These are phyloP conservation scores for Crambe crambe DNA, from an alignment of 37 sponge, comb jelly and placozoan genomes.

Conservation along the genomic window DNA sequence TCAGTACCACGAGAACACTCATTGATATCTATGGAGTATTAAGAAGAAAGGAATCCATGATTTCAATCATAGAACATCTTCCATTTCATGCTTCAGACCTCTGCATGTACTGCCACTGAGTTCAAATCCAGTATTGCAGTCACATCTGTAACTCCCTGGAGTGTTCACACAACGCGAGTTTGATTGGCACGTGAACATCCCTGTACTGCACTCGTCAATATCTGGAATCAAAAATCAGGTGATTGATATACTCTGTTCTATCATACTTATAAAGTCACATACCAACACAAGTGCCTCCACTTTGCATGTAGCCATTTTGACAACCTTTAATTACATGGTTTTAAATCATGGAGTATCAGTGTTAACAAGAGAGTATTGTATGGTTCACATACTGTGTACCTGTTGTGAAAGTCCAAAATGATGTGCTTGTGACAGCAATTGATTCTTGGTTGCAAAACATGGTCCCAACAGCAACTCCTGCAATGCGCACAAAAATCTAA, in stretches of 20 bases:
- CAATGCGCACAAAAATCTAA: too few species aligned
- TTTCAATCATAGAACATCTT: not conserved
- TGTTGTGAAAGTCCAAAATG: not conserved
- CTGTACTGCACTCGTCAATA: not conserved
- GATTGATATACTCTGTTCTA: too few species aligned
- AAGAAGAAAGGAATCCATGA: not conserved
- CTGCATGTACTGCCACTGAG: not conserved
- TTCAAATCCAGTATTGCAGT: not conserved
- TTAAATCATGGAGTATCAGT: too few species aligned
- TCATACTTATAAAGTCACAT: too few species aligned
- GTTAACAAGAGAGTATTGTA: not conserved
- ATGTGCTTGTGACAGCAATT: not conserved
- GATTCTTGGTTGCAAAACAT: slow-evolving; percentile 16
- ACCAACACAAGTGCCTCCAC: slow-evolving; percentile 3
- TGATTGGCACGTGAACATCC: not conserved
- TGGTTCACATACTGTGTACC: too few species aligned
- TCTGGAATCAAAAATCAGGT: too few species aligned
- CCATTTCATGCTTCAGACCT: not conserved
- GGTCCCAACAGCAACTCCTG: slow-evolving; percentile 13
- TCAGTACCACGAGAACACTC: slow-evolving; percentile 10
- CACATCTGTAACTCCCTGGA: not conserved
- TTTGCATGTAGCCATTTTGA: not conserved
- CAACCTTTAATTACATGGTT: not conserved
- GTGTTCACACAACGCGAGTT: not conserved
- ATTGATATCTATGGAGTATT: slow-evolving; percentile 11